phyloP scores from a whole-genome alignment of 2,113 vertebrate species.

The Aramus guarauna region DNA sequence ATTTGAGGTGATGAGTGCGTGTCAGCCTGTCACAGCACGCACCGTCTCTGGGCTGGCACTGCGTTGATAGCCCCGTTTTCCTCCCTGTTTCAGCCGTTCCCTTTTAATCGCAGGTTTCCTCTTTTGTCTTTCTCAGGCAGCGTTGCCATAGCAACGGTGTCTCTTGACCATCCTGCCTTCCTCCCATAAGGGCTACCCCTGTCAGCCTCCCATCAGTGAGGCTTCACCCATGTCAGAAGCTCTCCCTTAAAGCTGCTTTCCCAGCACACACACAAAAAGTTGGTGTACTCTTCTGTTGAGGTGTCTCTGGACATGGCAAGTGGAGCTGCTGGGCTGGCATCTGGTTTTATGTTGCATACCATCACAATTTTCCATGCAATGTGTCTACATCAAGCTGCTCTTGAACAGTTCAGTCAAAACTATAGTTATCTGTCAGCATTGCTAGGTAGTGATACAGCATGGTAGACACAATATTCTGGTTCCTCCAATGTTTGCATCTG shows the following conservation, averaged over 20 bases:
- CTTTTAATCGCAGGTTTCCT: not conserved
- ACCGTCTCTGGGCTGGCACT: not conserved
- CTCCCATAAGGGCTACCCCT: not conserved
- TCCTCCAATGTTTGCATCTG: not conserved
- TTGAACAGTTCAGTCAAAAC: not conserved
- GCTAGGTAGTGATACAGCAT: not conserved
- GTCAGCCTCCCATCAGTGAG: not conserved
- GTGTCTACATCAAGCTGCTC: not conserved
- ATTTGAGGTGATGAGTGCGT: not conserved
- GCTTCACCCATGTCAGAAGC: not conserved
- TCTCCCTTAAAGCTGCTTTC: not conserved
- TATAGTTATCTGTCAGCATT: not conserved
- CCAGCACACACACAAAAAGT: fast-evolving
- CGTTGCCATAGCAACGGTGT: constrained; percentile 32
- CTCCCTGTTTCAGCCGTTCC: not conserved
- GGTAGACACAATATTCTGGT: not conserved
- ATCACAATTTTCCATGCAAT: not conserved
- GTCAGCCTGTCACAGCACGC: not conserved
- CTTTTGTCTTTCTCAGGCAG: constrained; percentile 40
- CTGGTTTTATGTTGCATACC: not conserved
- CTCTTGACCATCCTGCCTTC: constrained; percentile 40
- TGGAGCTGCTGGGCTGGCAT: not conserved
- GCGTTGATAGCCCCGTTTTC: not conserved
- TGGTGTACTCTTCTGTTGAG: fast-evolving
- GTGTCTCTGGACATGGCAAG: not conserved